Percentiles rank a stretch among this genome's conserved stretches.
Conservation (phyloP, 2,797 vertebrate genomes). For the Eupleurogrammus muticus region DNA sequence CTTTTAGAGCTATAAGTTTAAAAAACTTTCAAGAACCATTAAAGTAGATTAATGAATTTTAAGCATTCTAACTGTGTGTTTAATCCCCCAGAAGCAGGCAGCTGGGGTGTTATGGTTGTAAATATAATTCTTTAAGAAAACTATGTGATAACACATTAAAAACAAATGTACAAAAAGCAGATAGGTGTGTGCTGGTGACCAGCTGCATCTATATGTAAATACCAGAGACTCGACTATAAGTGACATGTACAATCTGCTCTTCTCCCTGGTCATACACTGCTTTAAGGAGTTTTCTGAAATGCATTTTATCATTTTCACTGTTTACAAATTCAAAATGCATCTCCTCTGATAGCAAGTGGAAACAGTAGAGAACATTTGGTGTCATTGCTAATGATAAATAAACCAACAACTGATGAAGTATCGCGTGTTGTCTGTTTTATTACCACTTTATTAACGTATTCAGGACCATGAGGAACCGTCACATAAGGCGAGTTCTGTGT, state of each 20-base stretch:
- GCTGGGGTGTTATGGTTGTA: conserved; percentile 86
- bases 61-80: conserved; percentile 82
- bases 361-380: conserved; percentile 83
- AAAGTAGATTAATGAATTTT: conserved; percentile 77
- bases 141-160: conserved; percentile 80
- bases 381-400: conserved; percentile 87
- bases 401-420: conserved; percentile 82
- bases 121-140: conserved; percentile 88
- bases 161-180: conserved; percentile 63
- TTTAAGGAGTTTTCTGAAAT: conserved; percentile 84
- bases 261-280: conserved; percentile 79
- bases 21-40: conserved; percentile 76
- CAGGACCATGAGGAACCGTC: too few species aligned
- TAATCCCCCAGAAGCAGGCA: conserved; percentile 85
- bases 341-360: conserved; percentile 86
- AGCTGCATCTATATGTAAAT: conserved; percentile 87
- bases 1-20: conserved; percentile 81
- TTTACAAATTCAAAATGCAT: conserved; percentile 90
- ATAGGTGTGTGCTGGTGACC: conserved; percentile 77
- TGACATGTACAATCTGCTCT: conserved; percentile 71
- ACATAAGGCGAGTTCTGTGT: too few species aligned
- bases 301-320: conserved; percentile 88
- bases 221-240: conserved; percentile 85
- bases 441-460: too few species aligned
- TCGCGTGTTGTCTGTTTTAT: conserved; percentile 48